Evolutionary conservation across 2,888 invertebrate species (phyloP), one percentile per base, ranked within the genome.

Genomic region (Melipona bicolor): DNA sequence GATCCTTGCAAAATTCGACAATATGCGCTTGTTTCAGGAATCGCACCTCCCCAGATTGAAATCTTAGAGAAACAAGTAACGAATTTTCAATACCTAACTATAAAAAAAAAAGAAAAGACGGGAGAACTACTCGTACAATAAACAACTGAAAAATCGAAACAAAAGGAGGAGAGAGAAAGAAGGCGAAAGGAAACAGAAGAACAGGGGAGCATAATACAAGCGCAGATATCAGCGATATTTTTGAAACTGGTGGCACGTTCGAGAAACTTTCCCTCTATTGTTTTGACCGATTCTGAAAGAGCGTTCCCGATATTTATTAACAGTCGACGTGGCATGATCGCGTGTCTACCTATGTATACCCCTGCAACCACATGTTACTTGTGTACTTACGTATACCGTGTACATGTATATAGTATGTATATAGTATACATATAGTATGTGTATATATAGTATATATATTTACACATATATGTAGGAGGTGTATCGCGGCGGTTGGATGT

Each of bases 231-330:
- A 49, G 67, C 52, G 83, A 77, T 83, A 83, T 68, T 76, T 83
- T 83, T 77, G 65, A 83, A 77, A 83, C 62, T n/a, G 61, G 62
- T 17, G 21, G 52, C 65, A 62, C 69, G 54, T 67, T 32, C 36
- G 62, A 84, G 71, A 83, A 83, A 83, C 71, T 83, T 83, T 83
- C 54, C 77, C 2, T 43, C 71, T 43, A 83, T 83, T 83, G 83
- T 83, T 61, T 83, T 32, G 67, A 68, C 67, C 76, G 80, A 69
- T 74, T 27, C 68, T 83, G 83, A 83, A 83, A 76, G 84, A 83
- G 77, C 67, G 62, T 83, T 67, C 84, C 24, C 70, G 84, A 83
- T 83, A 83, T 83, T 83, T 83, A 83, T 83, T 83, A 83, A 83
- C 84, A 69, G 73, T 49, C 61, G 49, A 59, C 74, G 52, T n/a